Percentiles rank a stretch among this genome's conserved stretches.
These are phyloP conservation scores for Peromyscus eremicus DNA, from an alignment of 2,797 vertebrate genomes.

Conservation along the genomic window DNA sequence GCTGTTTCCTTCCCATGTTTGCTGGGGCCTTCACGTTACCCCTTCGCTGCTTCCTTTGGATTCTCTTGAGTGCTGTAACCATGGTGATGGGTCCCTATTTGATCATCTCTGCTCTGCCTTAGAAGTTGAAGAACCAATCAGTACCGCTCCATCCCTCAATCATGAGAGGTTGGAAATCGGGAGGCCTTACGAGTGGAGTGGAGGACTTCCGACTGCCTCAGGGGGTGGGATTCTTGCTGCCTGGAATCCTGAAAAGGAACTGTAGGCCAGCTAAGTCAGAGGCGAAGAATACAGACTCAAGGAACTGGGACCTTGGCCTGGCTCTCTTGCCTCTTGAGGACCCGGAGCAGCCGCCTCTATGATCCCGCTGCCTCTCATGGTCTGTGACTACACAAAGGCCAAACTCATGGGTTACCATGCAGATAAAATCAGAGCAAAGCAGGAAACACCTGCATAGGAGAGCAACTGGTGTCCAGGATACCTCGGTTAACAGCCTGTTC, in stretches of 20 bases:
- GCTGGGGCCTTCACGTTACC: neutral
- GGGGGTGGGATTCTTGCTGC: neutral
- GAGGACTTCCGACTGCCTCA: neutral
- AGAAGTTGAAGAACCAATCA: slow-evolving; percentile 61
- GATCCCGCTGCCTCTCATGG: neutral
- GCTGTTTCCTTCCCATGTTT: neutral
- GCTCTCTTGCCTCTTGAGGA: neutral
- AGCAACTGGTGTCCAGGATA: too few species aligned
- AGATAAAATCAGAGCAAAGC: neutral
- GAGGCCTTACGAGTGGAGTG: neutral
- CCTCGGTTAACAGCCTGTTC: neutral
- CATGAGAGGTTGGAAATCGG: neutral
- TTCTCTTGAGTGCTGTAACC: slow-evolving; percentile 58
- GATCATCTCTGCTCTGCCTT: slow-evolving; percentile 43
- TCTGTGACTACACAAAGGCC: fast-evolving
- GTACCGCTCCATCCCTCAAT: neutral
- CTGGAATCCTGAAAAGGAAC: neutral
- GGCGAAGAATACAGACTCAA: fast-evolving
- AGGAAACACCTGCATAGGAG: neutral
- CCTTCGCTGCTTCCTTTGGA: neutral
- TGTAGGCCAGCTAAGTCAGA: fast-evolving
- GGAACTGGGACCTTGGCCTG: fast-evolving
- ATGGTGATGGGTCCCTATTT: slow-evolving; percentile 66
- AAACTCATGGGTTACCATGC: fast-evolving
- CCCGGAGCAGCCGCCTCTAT: neutral